Evolutionary conservation across 2,797 vertebrate species (phyloP).

Genomic region (Australoheros facetus): DNA sequence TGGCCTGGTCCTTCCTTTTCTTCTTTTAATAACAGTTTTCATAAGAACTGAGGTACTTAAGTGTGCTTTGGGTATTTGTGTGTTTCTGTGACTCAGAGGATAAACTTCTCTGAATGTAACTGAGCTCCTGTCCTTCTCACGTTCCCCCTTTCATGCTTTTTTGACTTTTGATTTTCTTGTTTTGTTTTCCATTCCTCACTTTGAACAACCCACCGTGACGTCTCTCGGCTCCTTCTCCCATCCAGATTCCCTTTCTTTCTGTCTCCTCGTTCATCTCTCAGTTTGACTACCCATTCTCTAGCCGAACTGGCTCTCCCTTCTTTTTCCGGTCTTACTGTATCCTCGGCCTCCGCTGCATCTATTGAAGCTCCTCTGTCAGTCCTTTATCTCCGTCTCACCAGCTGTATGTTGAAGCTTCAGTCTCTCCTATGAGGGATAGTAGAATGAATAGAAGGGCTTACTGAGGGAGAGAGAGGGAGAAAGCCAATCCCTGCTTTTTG

Average conservation of each 20-base stretch:
- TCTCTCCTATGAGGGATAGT: slow-evolving; percentile 42
- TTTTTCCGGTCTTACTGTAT: slow-evolving; percentile 11
- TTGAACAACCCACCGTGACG: slow-evolving; percentile 11
- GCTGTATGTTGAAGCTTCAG: slow-evolving; percentile 42
- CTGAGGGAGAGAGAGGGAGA: slow-evolving; percentile 27
- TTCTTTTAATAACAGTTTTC: slow-evolving; percentile 1
- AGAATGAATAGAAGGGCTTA: slow-evolving; percentile 55
- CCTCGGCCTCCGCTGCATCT: slow-evolving; percentile 20
- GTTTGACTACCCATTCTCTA: not conserved
- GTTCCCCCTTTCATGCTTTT: not conserved
- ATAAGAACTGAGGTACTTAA: not conserved
- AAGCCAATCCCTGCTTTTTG: slow-evolving; percentile 38
- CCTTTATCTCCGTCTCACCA: slow-evolving; percentile 60
- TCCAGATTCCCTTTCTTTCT: not conserved
- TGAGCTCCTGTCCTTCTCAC: not conserved
- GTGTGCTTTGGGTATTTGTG: slow-evolving; percentile 1
- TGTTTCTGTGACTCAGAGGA: not conserved
- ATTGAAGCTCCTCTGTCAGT: slow-evolving; percentile 35
- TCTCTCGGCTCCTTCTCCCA: slow-evolving; percentile 6
- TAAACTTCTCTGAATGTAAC: not conserved
- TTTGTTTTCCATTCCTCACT: not conserved
- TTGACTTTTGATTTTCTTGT: slow-evolving; percentile 12
- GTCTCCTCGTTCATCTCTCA: not conserved
- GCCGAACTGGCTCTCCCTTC: not conserved
- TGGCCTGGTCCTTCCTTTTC: not conserved